Evolutionary conservation across 2,113 vertebrate genomes (phyloP), one percentile per base, ranked within the genome.

Genomic region (Serranochromis macrocephalus): DNA sequence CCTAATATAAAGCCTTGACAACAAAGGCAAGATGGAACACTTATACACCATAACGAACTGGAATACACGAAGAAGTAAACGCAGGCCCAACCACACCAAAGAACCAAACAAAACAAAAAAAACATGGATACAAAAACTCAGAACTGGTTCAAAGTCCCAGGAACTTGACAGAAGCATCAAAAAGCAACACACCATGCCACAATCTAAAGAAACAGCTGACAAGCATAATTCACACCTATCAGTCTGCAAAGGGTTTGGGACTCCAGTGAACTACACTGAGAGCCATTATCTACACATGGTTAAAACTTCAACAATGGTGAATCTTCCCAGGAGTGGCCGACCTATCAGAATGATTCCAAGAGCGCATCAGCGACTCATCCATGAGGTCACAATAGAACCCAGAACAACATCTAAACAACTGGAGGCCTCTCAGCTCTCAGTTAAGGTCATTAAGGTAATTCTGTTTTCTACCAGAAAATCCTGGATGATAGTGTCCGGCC

Each of bases 41-140:
- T 21, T 21, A 40, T 38, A 68, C 36, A 21, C 58, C 31, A 63
- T 63, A 63, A 63, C 4, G 0, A 40, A 68, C 19, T 68, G 63
- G 6, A 68, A 68, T 9, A 14, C 36, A 68, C 63, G 21, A 68
- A 40, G 63, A 1, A 68, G 63, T 13, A 3, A 40, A 0, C 0
- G 0, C 33, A 63, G 58, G 58, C 29, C 58, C 58, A 63, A 11
- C 16, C 16, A 63, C 29, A 38, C 58, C 31, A 63, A 63, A 63
- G 3, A 61, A 61, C 6, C 16, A 1, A 61, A 5, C 0, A 57
- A 26, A 57, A 29, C 2, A 9, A 57, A 31, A 16, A n/a, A 36
- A 36, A 5, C 31, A 36, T n/a, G 17, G 61, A 36, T 66, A 36
- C 31, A 66, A 1, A 66, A 66, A 66, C 61, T 36, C 17, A n/a